Evolutionary conservation across 2,113 vertebrate species (phyloP).

Genomic region (Salminus brasiliensis): DNA sequence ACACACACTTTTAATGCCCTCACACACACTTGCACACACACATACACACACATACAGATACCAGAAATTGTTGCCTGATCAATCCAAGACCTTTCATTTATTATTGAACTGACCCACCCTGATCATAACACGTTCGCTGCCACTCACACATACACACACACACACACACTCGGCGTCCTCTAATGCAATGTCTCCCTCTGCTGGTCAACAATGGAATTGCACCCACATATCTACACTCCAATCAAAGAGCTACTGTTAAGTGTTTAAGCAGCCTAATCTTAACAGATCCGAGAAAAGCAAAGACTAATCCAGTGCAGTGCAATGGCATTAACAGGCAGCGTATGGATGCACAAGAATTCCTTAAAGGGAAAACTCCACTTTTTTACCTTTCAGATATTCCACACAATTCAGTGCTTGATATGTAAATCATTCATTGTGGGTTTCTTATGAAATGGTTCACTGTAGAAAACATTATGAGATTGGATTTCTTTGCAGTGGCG

Average conservation of each 20-base stretch:
- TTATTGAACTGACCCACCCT: constrained; percentile 56
- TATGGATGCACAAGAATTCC: neutral
- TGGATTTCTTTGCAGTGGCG: no score
- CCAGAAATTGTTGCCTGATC: constrained; percentile 41
- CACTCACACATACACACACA: constrained; percentile 40
- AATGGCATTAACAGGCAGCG: neutral
- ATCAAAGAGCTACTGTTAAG: neutral
- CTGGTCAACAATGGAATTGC: constrained; percentile 63
- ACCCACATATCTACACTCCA: constrained; percentile 5
- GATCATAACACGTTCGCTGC: constrained; percentile 44
- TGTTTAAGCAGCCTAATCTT: constrained; percentile 15
- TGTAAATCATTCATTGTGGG: no score
- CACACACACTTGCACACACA: constrained; percentile 24
- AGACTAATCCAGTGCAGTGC: neutral
- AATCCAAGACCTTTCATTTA: constrained; percentile 38
- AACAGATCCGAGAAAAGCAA: constrained; percentile 16
- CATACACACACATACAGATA: constrained; percentile 27
- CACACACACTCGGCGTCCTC: constrained; percentile 41
- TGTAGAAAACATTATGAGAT: no score
- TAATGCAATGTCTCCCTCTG: constrained; percentile 67
- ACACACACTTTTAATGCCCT: no score
- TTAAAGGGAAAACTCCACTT: no score
- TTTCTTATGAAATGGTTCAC: no score
- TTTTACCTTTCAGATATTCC: no score
- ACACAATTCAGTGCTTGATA: no score